Conservation (phyloP, 2,797 vertebrate species). For the Dermochelys coriacea region DNA sequence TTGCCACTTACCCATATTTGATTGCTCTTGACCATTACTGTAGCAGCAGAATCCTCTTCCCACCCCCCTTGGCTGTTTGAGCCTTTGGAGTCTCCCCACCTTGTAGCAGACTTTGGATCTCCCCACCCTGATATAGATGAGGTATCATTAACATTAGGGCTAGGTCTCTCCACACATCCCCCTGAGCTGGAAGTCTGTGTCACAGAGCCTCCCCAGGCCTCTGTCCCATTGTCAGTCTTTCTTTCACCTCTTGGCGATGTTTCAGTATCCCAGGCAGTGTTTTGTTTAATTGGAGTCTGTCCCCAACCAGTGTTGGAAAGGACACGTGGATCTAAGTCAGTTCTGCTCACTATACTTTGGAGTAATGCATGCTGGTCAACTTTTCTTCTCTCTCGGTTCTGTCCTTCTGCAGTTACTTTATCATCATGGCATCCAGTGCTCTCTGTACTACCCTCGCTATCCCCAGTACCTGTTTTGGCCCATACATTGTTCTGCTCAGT, state of each 20-base stretch:
- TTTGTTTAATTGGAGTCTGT: slow-evolving; percentile 96
- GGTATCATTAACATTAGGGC: slow-evolving; percentile 84
- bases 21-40: slow-evolving; percentile 87
- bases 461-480: slow-evolving; percentile 85
- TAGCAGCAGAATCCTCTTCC: slow-evolving; percentile 90
- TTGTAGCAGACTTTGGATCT: slow-evolving; percentile 87
- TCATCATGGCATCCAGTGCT: slow-evolving; percentile 89
- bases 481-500: slow-evolving; percentile 87
- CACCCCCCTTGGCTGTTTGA: slow-evolving; percentile 88
- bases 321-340: slow-evolving; percentile 94
- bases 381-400: slow-evolving; percentile 85
- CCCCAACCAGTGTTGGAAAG: slow-evolving; percentile 98
- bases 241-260: slow-evolving; percentile 84
- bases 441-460: slow-evolving; percentile 90
- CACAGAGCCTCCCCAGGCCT: slow-evolving; percentile 89
- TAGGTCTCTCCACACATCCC: slow-evolving; percentile 88
- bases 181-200: slow-evolving; percentile 89
- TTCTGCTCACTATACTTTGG: slow-evolving; percentile 81
- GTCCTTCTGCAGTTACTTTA: slow-evolving; percentile 83
- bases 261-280: slow-evolving; percentile 95
- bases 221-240: slow-evolving; percentile 89
- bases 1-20: slow-evolving; percentile 91
- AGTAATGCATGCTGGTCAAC: slow-evolving; percentile 82
- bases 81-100: slow-evolving; percentile 93
- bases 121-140: slow-evolving; percentile 91